These are phyloP conservation scores for Hippopotamyrus pictus DNA, from an alignment of 2,797 vertebrate genomes.

Conservation along the genomic window DNA sequence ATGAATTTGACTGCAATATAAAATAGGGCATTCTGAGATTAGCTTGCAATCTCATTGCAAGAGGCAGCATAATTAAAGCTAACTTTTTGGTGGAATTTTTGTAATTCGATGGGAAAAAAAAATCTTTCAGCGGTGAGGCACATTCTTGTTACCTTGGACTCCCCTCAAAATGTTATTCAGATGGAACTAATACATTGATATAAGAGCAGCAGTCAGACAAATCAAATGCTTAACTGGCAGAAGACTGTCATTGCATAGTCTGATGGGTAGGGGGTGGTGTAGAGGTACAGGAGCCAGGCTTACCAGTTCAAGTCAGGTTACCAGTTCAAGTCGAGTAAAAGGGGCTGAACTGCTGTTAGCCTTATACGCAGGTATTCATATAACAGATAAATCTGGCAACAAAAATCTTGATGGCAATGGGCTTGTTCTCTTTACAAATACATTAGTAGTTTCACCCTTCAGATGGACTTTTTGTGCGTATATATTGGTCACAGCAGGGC, in stretches of 20 bases:
- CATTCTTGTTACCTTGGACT: constrained; percentile 51
- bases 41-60: constrained; percentile 34
- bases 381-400: background rate
- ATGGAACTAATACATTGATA: constrained; percentile 52
- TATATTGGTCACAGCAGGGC: background rate
- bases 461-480: background rate
- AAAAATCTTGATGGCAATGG: background rate
- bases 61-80: constrained; percentile 35
- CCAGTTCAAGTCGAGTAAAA: background rate
- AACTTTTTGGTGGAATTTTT: constrained; percentile 40
- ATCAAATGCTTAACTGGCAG: constrained; percentile 48
- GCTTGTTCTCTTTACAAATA: background rate
- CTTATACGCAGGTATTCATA: background rate
- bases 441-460: background rate
- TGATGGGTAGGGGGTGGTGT: background rate
- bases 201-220: constrained; percentile 43
- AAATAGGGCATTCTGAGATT: constrained; percentile 41
- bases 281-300: background rate
- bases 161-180: constrained; percentile 51
- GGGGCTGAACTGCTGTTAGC: background rate
- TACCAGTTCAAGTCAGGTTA: background rate
- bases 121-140: constrained; percentile 44
- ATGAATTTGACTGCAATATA: constrained; percentile 52
- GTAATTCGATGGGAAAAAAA: constrained; percentile 34
- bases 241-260: constrained; percentile 25